Evolutionary conservation across 2,797 vertebrate genomes (phyloP), one percentile per base, ranked within the genome.

Genomic region (Coilia nasus): DNA sequence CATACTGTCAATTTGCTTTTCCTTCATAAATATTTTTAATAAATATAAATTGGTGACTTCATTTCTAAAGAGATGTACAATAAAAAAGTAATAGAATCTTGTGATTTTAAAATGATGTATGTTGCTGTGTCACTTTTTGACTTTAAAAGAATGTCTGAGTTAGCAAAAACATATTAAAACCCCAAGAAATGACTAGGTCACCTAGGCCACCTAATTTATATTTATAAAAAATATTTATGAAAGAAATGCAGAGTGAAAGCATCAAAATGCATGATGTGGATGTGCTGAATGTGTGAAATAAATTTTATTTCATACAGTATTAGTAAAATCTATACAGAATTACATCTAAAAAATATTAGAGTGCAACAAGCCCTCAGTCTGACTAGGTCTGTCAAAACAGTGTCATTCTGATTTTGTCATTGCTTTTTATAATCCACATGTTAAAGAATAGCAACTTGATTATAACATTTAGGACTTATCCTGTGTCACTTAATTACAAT

Each of bases 211-310:
- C 35, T n/a, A 41, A 21, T 44, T 78, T 78, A 19, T 78, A 78
- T 78, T 78, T 78, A 44, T 78, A 78, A 78, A 78, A 75, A 41
- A 17, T 78, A 78, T 78, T 78, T 78, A 44, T 78, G 71, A 19
- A 25, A 62, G 23, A 75, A 75, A 31, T 41, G 71, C 31, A 78
- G 14, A 44, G 7, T 78, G 17, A 78, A 31, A 44, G 35, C 2
- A 78, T 78, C 19, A 17, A 78, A 78, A 44, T 78, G 21, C 19
- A 54, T 54, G 50, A 78, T 41, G 71, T 6, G 41, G 7, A 41
- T 44, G 71, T 78, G 17, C 15, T 41, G 31, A 78, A 78, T 78
- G 44, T 44, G 19, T 78, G 35, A 78, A 44, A 78, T 41, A 0
- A 21, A 78, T 41, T 21, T 19, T 19, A 71, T 75, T 75, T 12